phyloP scores from a whole-genome alignment of 2,113 vertebrate species.

The Budorcas taxicolor region DNA sequence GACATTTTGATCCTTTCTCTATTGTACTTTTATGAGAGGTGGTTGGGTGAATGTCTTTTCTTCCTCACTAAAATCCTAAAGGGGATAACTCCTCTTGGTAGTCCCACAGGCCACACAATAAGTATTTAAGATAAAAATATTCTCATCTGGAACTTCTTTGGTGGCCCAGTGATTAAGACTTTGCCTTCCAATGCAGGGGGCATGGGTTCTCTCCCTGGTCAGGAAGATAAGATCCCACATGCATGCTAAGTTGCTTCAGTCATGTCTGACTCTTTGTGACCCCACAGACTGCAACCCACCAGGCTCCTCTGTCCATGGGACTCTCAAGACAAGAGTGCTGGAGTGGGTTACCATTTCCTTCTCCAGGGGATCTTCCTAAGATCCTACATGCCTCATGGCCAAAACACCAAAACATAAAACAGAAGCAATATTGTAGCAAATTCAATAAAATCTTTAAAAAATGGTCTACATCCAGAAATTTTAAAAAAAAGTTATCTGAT shows the following conservation, averaged over 20 bases:
- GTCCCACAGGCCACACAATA: neutral
- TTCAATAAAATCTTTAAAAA: neutral
- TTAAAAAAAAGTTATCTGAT: neutral
- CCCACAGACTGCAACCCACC: neutral
- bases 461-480: neutral
- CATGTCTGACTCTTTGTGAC: neutral
- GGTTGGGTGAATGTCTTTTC: neutral
- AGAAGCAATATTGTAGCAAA: neutral
- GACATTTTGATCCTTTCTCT: neutral
- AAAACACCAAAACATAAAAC: neutral
- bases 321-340: neutral
- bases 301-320: neutral
- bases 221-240: neutral
- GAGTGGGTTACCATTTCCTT: neutral
- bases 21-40: neutral
- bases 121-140: neutral
- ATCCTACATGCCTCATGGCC: neutral
- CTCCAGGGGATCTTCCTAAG: neutral
- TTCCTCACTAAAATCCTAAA: neutral
- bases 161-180: neutral
- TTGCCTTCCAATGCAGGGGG: neutral
- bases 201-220: neutral
- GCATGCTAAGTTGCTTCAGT: neutral
- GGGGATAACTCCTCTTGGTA: neutral
- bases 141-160: neutral